These are phyloP conservation scores for Dolichopus griseipennis DNA, from an alignment of 2,888 invertebrate genomes.

Conservation along the genomic window DNA sequence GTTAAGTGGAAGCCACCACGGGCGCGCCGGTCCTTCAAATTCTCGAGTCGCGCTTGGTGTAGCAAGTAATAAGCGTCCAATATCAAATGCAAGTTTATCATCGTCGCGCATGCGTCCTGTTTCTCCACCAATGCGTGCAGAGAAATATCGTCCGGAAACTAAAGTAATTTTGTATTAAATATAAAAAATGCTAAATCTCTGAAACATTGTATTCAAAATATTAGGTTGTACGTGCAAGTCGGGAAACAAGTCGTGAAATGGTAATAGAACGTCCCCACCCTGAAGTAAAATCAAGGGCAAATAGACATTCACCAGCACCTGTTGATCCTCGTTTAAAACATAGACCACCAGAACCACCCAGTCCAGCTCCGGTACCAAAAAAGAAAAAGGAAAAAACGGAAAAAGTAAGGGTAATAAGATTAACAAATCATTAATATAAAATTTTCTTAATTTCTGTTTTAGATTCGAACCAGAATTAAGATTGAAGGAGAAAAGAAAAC, in stretches of 20 bases:
- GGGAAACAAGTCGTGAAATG: slow-evolving; percentile 30
- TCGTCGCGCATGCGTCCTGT: slow-evolving; percentile 36
- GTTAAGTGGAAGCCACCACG: slow-evolving; percentile 13
- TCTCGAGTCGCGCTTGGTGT: slow-evolving; percentile 29
- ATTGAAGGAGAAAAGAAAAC: slow-evolving; percentile 43
- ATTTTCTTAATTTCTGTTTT: slow-evolving; percentile 10
- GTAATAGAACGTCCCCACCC: slow-evolving; percentile 27
- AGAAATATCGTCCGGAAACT: slow-evolving; percentile 38
- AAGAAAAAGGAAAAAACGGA: slow-evolving; percentile 44
- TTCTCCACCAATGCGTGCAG: slow-evolving; percentile 30
- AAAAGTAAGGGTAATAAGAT: slow-evolving; percentile 33
- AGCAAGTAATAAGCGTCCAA: slow-evolving; percentile 16
- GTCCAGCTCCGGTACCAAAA: slow-evolving; percentile 36
- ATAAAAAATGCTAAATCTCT: background rate
- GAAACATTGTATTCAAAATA: background rate
- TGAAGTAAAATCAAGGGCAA: slow-evolving; percentile 35
- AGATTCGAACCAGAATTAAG: slow-evolving; percentile 42
- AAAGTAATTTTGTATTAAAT: slow-evolving; percentile 26
- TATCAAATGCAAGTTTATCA: slow-evolving; percentile 28
- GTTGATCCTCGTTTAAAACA: slow-evolving; percentile 50
- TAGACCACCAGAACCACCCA: slow-evolving; percentile 49
- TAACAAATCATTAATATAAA: background rate
- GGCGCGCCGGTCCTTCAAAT: slow-evolving; percentile 26
- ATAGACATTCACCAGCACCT: slow-evolving; percentile 45
- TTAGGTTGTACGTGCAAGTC: slow-evolving; percentile 23